phyloP scores from a whole-genome alignment of 1,140 invertebrate genomes.

The Drosophila repletoides region DNA sequence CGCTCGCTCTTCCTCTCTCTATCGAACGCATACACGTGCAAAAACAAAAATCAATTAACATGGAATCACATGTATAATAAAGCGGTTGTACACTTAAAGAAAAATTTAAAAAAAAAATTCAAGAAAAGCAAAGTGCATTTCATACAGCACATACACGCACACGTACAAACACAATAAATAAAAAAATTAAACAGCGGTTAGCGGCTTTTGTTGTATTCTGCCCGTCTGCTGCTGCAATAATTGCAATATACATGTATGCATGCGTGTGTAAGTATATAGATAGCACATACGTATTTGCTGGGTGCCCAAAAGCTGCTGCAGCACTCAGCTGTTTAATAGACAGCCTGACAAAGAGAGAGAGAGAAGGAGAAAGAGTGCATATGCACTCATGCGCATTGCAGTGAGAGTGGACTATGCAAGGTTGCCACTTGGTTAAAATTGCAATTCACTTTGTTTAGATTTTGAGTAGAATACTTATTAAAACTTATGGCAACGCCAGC shows the following conservation, averaged over 20 bases:
- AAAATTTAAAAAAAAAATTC: constrained; percentile 13
- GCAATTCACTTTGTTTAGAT: neutral
- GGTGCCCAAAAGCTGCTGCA: constrained; percentile 35
- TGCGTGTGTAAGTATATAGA: neutral
- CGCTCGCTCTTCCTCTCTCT: constrained; percentile 5
- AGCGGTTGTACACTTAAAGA: constrained; percentile 7
- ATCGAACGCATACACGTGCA: constrained; percentile 39
- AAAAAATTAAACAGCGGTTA: constrained; percentile 19
- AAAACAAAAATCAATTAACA: constrained; percentile 69
- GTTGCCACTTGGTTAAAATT: constrained; percentile 32
- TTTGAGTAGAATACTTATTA: neutral
- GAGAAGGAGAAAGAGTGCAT: constrained; percentile 19
- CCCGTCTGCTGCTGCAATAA: constrained; percentile 37
- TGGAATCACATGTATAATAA: constrained; percentile 61
- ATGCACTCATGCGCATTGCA: constrained; percentile 39
- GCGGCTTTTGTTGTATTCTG: constrained; percentile 33
- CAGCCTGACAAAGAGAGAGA: constrained; percentile 16
- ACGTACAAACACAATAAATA: constrained; percentile 5
- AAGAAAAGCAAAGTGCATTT: constrained; percentile 7
- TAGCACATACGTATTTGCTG: constrained; percentile 22
- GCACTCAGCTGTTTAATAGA: constrained; percentile 64
- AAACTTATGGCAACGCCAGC: constrained; percentile 24
- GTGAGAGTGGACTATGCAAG: constrained; percentile 41
- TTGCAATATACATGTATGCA: constrained; percentile 7
- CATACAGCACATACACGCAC: constrained; percentile 6